A percentile compares a stretch with the other conserved stretches of the same genome.
phyloP scores from a whole-genome alignment of 2,113 vertebrate genomes.

The Coryphaenoides rupestris region DNA sequence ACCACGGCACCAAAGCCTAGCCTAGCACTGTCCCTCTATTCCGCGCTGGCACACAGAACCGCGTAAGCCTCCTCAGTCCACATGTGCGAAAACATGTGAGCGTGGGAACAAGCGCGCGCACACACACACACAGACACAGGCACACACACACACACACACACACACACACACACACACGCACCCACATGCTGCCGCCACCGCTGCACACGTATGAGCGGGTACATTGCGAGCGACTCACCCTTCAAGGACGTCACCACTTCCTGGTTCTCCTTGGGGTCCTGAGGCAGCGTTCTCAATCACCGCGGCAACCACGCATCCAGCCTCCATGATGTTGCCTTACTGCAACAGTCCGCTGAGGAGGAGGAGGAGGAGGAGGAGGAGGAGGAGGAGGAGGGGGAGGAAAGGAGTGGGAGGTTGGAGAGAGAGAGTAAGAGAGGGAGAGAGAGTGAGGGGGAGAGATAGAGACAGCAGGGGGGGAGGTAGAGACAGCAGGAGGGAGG shows the following conservation, averaged over 20 bases:
- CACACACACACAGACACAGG: conserved; percentile 6
- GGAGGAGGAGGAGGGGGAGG: conserved; percentile 28
- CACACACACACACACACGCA: conserved; percentile 6
- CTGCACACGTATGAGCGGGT: conserved; percentile 19
- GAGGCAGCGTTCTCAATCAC: conserved; percentile 67
- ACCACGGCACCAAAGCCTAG: conserved; percentile 1
- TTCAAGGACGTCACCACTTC: conserved; percentile 67
- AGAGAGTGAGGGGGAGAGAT: conserved; percentile 4
- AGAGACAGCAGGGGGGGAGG: not conserved
- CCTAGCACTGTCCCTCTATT: too few species aligned
- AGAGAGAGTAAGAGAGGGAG: not conserved
- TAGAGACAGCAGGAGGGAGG: not conserved
- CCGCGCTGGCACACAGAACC: conserved; percentile 1
- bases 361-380: conserved; percentile 40
- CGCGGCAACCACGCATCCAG: conserved; percentile 71
- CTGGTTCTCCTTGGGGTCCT: conserved; percentile 63
- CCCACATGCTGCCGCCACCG: not conserved
- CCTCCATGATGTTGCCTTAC: conserved; percentile 72
- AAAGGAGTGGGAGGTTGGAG: conserved; percentile 23
- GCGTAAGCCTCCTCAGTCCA: not conserved
- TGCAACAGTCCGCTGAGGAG: conserved; percentile 67
- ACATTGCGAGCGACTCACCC: conserved; percentile 61
- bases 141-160: conserved; percentile 8
- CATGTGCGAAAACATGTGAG: not conserved
- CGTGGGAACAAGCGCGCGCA: not conserved